Base-by-base conservation (phyloP, 2,797 vertebrate genomes). In the Mycteria americana region DNA sequence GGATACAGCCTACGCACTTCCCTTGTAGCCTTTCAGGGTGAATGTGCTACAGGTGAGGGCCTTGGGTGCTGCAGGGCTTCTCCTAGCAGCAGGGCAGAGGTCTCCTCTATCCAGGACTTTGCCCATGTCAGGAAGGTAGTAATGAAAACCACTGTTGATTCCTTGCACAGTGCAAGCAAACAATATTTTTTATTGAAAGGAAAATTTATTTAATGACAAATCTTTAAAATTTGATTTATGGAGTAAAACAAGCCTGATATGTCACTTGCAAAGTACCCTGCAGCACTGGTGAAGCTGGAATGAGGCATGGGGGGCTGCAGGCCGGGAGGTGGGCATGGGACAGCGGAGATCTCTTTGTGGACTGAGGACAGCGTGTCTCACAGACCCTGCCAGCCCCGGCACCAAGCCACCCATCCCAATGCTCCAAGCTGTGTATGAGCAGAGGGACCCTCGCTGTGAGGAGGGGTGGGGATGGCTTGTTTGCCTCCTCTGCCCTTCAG, bases 291-390 rank as follows among this genome's bases (percentile, higher is more conserved):
- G 19, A 11, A 41, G n/a, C 25, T 82, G 75, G 54, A 65, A 50
- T 3, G 62, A 68, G 12, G 25, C 28, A n/a, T 4, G 10, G 28
- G 46, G 13, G 11, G 13, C 28, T 48, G 21, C 31, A 59, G 76
- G 14, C 18, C 33, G 50, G 60, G 51, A 92, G 35, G 3, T 16
- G 57, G 60, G 24, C 39, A 21, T 9, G 35, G 51, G n/a, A 18
- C 24, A 64, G 22, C 1, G 7, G 19, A 25, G 28, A 45, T 23
- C 19, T 59, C 53, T 24, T 8, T 1, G 4, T 12, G 73, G 37
- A 5, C 11, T 6, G 5, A 53, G 65, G 23, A 75, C 41, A 57
- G 25, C 0, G 0, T 7, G 17, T 45, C 33, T 62, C 30, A 31
- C 18, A 13, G 68, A 24, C 12, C 41, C 35, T 31, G n/a, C 8